Evolutionary conservation across 1,140 invertebrate species (phyloP).

Genomic region (Cyclina sinensis): DNA sequence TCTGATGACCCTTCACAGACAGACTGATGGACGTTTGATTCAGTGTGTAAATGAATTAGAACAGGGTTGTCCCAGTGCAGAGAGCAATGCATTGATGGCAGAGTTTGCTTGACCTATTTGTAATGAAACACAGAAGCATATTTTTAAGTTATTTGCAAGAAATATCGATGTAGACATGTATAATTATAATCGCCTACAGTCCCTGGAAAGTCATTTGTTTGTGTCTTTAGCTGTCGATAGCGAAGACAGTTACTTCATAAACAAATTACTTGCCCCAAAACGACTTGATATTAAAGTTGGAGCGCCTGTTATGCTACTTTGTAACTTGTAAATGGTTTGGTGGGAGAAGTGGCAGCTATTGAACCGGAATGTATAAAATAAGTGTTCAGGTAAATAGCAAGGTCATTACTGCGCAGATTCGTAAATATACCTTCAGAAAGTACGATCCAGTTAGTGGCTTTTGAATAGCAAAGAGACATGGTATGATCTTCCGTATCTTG

Average conservation of each 20-base stretch:
- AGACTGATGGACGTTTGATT: background rate
- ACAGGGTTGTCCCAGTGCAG: background rate
- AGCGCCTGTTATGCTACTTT: constrained; percentile 34
- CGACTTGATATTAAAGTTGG: no score
- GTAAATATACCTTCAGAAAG: background rate
- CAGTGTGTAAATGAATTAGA: background rate
- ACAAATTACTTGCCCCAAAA: background rate
- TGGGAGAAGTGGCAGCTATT: constrained; percentile 23
- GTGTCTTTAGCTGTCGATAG: background rate
- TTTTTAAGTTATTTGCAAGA: background rate
- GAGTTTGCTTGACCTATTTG: background rate
- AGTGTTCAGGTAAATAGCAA: background rate
- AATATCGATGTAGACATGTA: background rate
- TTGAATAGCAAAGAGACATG: constrained; percentile 4
- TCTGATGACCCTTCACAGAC: background rate
- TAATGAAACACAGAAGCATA: background rate
- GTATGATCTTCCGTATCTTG: constrained; percentile 26
- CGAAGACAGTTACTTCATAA: background rate
- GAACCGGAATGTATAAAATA: background rate
- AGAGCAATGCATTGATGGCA: background rate
- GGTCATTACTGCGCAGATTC: background rate
- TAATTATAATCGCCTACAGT: background rate
- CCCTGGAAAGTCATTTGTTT: background rate
- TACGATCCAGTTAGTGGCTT: background rate
- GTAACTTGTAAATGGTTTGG: constrained; percentile 49